Evolutionary conservation across 2,797 vertebrate genomes (phyloP).

Genomic region (Intellagama lesueurii): DNA sequence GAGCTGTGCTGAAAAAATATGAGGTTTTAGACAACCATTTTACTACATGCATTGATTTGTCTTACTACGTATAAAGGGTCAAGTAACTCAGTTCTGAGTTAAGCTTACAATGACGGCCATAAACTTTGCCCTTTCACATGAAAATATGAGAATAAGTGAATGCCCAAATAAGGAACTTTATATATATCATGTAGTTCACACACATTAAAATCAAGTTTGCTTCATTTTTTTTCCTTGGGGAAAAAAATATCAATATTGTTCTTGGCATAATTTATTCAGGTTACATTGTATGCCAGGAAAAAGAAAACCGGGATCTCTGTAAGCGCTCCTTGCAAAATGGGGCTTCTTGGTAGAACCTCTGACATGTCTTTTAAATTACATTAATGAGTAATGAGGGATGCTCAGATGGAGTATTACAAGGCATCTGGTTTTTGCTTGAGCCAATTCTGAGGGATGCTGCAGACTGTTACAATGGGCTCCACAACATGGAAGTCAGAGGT

Average conservation of each 20-base stretch:
- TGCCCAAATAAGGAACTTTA: constrained; percentile 6
- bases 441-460: constrained; percentile 37
- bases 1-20: no score
- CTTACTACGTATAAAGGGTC: neutral
- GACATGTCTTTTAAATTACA: constrained; percentile 55
- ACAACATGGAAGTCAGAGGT: constrained; percentile 45
- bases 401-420: constrained; percentile 34
- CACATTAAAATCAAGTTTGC: constrained; percentile 7
- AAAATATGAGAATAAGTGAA: constrained; percentile 13
- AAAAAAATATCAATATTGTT: constrained; percentile 17
- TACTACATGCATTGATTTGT: neutral
- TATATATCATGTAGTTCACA: neutral
- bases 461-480: constrained; percentile 37
- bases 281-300: constrained; percentile 25
- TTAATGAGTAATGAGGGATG: constrained; percentile 51
- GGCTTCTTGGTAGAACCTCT: constrained; percentile 51
- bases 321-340: neutral
- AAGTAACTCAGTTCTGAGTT: neutral
- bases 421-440: constrained; percentile 32
- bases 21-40: no score
- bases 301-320: constrained; percentile 33
- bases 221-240: neutral
- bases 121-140: neutral
- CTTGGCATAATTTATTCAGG: constrained; percentile 16
- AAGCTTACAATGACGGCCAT: neutral